Percentiles rank a stretch among this genome's conserved stretches.
Evolutionary conservation across 2,113 vertebrate species (phyloP).

Genomic region (Tenrec ecaudatus): DNA sequence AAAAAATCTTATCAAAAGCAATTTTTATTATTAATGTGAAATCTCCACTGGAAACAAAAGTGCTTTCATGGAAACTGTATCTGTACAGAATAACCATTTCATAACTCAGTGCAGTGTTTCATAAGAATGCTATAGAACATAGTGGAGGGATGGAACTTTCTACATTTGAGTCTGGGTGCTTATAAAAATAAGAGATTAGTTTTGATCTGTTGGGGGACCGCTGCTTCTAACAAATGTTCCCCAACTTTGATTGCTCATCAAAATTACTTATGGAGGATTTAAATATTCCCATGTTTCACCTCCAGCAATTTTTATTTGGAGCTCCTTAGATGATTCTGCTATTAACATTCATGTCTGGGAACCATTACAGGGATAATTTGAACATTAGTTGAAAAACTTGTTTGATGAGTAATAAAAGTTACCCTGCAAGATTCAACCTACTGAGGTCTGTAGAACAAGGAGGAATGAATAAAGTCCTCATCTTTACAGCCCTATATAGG

Average conservation of each 20-base stretch:
- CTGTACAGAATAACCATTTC: not conserved
- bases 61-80: too few species aligned
- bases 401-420: slow-evolving; percentile 4
- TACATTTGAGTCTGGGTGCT: not conserved
- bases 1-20: not conserved
- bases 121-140: not conserved
- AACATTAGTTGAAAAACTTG: slow-evolving; percentile 23
- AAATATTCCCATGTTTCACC: not conserved
- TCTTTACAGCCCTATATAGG: not conserved
- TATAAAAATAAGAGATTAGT: not conserved
- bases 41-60: not conserved
- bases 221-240: not conserved
- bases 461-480: not conserved
- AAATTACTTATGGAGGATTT: not conserved
- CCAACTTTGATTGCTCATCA: not conserved
- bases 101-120: not conserved
- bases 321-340: not conserved
- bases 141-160: not conserved
- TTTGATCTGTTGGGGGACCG: not conserved
- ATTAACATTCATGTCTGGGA: not conserved
- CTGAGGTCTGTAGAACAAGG: not conserved
- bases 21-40: not conserved
- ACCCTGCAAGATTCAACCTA: not conserved
- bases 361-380: not conserved
- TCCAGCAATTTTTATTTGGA: not conserved